Evolutionary conservation across 2,888 invertebrate genomes (phyloP).

Genomic region (Apamea epomidion): DNA sequence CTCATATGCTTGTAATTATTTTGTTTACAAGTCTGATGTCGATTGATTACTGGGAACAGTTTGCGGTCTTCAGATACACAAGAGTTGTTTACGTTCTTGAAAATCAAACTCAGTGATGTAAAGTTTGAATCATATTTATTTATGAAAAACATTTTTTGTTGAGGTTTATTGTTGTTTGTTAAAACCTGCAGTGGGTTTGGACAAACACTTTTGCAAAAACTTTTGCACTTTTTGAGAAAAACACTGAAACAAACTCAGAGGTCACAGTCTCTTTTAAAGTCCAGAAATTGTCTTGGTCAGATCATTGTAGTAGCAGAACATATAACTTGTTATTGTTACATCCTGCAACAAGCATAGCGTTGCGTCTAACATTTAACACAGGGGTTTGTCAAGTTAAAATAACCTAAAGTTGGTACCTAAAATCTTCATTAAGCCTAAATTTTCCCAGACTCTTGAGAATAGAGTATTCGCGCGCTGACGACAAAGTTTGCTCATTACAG

Average conservation of each 20-base stretch:
- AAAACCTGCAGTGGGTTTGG: background rate
- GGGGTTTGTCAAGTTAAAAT: background rate
- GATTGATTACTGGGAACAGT: constrained; percentile 2
- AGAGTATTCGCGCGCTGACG: background rate
- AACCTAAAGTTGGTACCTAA: background rate
- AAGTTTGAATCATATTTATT: background rate
- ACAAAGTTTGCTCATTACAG: constrained; percentile 19
- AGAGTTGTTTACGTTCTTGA: background rate
- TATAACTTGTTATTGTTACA: background rate
- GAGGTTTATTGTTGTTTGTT: background rate
- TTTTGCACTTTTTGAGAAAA: no score
- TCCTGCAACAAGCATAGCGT: background rate
- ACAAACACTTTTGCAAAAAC: background rate
- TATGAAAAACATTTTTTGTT: background rate
- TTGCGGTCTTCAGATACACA: background rate
- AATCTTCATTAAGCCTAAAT: background rate
- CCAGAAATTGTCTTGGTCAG: background rate
- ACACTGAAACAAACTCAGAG: no score
- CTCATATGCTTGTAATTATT: constrained; percentile 31
- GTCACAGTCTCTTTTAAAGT: background rate
- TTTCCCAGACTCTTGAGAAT: background rate
- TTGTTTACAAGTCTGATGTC: constrained; percentile 4
- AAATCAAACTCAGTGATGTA: background rate
- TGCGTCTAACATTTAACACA: background rate
- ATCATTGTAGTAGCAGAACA: background rate